Percentiles rank a stretch among this genome's conserved stretches.
These are phyloP conservation scores for Apostichopus leukothele DNA, from an alignment of 53 echinoderm and acorn worm genomes.

Conservation along the genomic window DNA sequence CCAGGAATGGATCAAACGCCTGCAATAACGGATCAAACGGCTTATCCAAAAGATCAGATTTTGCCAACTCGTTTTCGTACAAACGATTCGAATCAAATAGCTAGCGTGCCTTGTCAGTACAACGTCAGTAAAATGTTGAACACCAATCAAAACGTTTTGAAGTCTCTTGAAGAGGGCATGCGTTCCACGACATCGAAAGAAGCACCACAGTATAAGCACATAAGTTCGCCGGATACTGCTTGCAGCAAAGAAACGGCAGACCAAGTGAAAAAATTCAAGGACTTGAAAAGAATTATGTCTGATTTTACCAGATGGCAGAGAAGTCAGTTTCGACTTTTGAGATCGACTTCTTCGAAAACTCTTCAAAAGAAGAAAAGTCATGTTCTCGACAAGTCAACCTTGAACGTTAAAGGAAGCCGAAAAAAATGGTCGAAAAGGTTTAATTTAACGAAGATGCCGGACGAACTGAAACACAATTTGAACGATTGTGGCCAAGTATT, in stretches of 20 bases:
- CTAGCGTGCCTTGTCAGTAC: no score
- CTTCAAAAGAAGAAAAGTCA: not conserved
- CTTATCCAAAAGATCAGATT: no score
- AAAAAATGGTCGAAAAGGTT: not conserved
- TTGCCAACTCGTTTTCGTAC: no score
- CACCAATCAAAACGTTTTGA: no score
- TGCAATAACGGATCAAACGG: no score
- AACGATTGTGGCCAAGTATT: not conserved
- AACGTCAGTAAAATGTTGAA: no score
- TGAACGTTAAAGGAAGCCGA: not conserved
- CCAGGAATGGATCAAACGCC: no score
- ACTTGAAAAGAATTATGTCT: slow-evolving; percentile 27
- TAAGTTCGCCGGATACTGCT: not conserved
- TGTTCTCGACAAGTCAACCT: not conserved
- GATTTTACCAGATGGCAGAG: slow-evolving; percentile 41
- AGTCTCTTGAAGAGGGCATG: no score
- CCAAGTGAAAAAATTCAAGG: not conserved
- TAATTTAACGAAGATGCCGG: not conserved
- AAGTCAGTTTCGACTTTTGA: not conserved
- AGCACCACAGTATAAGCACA: no score
- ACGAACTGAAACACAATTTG: not conserved
- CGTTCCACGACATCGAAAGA: no score
- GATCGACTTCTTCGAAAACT: not conserved
- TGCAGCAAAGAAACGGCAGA: not conserved
- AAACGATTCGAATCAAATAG: no score